Evolutionary conservation across 2,113 vertebrate species (phyloP).

Genomic region (Megalops atlanticus): DNA sequence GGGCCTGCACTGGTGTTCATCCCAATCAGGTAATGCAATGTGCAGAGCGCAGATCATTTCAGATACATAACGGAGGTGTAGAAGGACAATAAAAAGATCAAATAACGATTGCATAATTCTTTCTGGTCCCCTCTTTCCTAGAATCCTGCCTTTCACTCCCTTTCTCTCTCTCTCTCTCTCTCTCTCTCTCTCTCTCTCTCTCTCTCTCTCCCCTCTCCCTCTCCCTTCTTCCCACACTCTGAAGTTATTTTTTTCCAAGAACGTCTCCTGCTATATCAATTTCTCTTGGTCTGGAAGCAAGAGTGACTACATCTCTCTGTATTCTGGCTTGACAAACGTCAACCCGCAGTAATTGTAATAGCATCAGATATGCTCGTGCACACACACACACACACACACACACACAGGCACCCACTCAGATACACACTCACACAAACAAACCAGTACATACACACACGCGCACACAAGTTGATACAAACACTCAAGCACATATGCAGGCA

Average conservation of each 20-base stretch:
- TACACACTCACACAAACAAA: constrained; percentile 14
- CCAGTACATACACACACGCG: constrained; percentile 31
- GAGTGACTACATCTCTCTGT: not conserved
- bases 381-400: not conserved
- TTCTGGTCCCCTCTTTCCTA: constrained; percentile 27
- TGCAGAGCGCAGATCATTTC: not conserved
- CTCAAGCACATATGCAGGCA: not conserved
- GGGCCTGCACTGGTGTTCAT: not conserved
- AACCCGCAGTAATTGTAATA: not conserved
- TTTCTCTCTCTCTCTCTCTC: too few species aligned
- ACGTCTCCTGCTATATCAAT: constrained; percentile 59
- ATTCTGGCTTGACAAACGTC: constrained; percentile 8
- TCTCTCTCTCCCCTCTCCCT: constrained; percentile 33
- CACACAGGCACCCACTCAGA: constrained; percentile 11
- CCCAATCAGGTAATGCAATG: too few species aligned
- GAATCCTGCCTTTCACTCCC: constrained; percentile 29
- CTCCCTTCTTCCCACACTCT: constrained; percentile 31
- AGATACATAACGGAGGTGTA: not conserved
- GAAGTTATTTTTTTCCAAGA: constrained; percentile 59
- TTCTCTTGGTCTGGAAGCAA: constrained; percentile 29
- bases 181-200: constrained; percentile 34
- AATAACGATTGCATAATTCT: not conserved
- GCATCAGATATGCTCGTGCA: too few species aligned
- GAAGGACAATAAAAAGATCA: not conserved
- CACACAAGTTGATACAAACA: not conserved